These are phyloP conservation scores for Acipenser oxyrinchus DNA, from an alignment of 2,797 vertebrate species.

Conservation along the genomic window DNA sequence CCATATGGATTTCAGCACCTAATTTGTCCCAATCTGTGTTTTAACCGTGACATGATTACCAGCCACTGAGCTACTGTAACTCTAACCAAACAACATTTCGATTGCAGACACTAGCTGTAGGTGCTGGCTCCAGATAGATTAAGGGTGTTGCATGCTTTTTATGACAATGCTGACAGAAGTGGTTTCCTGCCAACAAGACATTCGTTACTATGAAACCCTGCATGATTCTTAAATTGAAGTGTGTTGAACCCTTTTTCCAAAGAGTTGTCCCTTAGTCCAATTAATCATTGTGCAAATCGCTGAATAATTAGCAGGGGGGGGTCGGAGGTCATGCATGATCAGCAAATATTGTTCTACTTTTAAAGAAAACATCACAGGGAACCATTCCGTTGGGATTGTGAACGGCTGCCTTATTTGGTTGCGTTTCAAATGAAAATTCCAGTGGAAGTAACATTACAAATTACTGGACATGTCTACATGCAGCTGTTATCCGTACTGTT, in stretches of 20 bases:
- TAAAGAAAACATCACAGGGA: conserved; percentile 14
- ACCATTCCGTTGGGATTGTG: conserved; percentile 16
- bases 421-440: conserved; percentile 17
- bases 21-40: conserved; percentile 4
- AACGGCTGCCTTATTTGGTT: conserved; percentile 18
- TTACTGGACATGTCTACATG: too few species aligned
- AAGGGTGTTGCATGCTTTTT: conserved; percentile 10
- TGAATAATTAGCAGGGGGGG: conserved; percentile 29
- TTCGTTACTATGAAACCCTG: conserved; percentile 32
- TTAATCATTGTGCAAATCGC: conserved; percentile 47
- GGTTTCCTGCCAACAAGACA: conserved; percentile 28
- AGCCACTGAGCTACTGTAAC: not conserved
- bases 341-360: conserved; percentile 12
- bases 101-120: not conserved
- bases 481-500: too few species aligned
- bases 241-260: conserved; percentile 32
- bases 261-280: conserved; percentile 25
- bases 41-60: conserved; percentile 1
- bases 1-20: not conserved
- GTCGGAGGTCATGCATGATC: conserved; percentile 20
- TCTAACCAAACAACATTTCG: not conserved
- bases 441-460: not conserved
- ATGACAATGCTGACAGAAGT: conserved; percentile 36
- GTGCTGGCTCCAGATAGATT: conserved; percentile 20
- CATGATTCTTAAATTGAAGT: conserved; percentile 37